Evolutionary conservation across 2,888 invertebrate genomes (phyloP).

Genomic region (Crioceris asparagi): DNA sequence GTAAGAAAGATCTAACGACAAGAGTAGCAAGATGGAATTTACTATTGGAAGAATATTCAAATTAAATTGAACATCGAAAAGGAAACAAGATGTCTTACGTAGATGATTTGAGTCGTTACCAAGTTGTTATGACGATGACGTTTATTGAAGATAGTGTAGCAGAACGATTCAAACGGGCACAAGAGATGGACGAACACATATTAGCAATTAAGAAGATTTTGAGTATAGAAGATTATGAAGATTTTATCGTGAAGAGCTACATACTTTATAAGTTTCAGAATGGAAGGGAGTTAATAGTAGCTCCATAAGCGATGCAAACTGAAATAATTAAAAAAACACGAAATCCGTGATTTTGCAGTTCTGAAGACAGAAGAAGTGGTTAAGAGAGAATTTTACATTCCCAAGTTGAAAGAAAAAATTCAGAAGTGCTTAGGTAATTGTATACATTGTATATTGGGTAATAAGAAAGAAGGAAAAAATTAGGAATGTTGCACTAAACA

Average conservation of each 20-base stretch:
- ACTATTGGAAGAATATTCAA: constrained; percentile 24
- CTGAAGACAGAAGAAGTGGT: constrained; percentile 16
- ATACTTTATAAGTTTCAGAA: constrained; percentile 21
- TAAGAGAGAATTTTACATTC: constrained; percentile 17
- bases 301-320: constrained; percentile 29
- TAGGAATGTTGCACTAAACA: constrained; percentile 18
- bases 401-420: constrained; percentile 17
- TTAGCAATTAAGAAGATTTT: constrained; percentile 18
- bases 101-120: constrained; percentile 23
- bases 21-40: constrained; percentile 27
- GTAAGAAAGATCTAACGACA: constrained; percentile 23
- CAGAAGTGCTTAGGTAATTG: constrained; percentile 12
- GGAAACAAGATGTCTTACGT: constrained; percentile 24
- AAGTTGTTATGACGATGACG: constrained; percentile 8
- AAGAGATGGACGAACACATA: constrained; percentile 17
- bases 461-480: constrained; percentile 22
- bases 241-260: constrained; percentile 13
- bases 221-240: constrained; percentile 8
- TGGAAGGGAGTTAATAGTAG: constrained; percentile 16
- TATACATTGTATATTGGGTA: constrained; percentile 22
- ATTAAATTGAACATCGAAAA: constrained; percentile 23
- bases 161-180: constrained; percentile 10
- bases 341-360: constrained; percentile 28
- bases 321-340: constrained; percentile 29
- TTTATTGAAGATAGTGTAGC: constrained; percentile 7